Evolutionary conservation across 2,113 vertebrate species (phyloP), one percentile per base, ranked within the genome.

Genomic region (Leucopsar rothschildi): DNA sequence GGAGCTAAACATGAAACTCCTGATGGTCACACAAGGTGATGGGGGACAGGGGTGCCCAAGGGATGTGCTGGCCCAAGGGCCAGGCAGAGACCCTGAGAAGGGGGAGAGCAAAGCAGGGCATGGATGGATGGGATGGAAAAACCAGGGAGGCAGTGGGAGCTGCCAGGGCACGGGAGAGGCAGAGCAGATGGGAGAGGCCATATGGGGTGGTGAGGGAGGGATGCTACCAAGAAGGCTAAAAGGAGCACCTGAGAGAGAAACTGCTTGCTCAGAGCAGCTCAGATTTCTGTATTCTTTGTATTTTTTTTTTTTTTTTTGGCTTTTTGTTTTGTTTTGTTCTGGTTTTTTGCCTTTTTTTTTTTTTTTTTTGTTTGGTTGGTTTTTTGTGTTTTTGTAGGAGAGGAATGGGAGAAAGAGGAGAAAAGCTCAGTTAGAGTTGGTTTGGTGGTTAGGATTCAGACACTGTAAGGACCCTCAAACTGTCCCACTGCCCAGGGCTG

Each of bases 171-270:
- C 2, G 0, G 16, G 31, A 75, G 35, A 72, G 49, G 40, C 72
- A 88, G 37, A 88, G 83, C 92, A 94, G 92, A 90, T 85, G 86
- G 88, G 79, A 95, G 57, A 92, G 83, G 77, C 68, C 68, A 80
- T 70, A 77, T 86, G 93, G 86, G 93, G 59, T 44, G 17, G 6
- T 50, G 77, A 95, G 65, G 53, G 69, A 95, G 60, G 63, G 80
- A 81, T 61, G 64, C 57, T 23, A 93, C 76, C 80, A 96, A 65
- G 64, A 86, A 73, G 50, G 76, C 50, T 61, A 50, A 65, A 95
- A 90, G 83, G 65, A 86, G 83, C 42, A 92, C 81, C 72, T 81
- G 64, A 68, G 76, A 80, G 63, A 64, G 63, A 77, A 86, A 71
- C 49, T 42, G 55, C 59, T 79, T 61, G 42, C 57, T 89, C 59